These are phyloP conservation scores for Gallinago stenura DNA, from an alignment of 2,797 vertebrate genomes.

Conservation along the genomic window DNA sequence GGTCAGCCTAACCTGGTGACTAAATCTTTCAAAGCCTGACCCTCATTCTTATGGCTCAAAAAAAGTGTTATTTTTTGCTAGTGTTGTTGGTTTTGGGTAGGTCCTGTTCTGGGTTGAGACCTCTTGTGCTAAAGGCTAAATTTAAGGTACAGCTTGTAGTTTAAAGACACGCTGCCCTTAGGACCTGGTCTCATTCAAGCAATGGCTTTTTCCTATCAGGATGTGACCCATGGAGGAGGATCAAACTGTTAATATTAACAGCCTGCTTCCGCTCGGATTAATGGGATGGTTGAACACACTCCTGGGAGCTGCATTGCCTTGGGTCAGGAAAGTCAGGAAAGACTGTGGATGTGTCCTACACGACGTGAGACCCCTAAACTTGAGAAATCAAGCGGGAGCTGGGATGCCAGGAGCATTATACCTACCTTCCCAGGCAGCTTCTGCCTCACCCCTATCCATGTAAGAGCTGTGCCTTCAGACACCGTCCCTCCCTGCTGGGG, in stretches of 20 bases:
- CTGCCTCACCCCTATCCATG: background rate
- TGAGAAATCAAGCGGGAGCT: background rate
- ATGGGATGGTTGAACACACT: background rate
- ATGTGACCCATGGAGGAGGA: conserved; percentile 7
- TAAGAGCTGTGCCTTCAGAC: background rate
- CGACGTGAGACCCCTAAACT: background rate
- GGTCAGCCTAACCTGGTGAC: background rate
- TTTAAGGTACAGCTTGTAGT: background rate
- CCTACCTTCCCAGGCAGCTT: background rate
- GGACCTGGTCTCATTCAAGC: background rate
- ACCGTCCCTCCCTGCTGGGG: rapidly evolving
- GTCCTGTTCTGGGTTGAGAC: background rate
- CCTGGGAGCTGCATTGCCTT: background rate
- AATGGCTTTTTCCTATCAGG: background rate
- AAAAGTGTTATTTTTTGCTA: background rate
- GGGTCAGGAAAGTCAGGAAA: background rate
- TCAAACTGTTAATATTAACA: background rate
- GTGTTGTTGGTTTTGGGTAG: rapidly evolving
- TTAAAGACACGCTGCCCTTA: background rate
- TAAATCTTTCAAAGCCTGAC: background rate
- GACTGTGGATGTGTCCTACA: background rate
- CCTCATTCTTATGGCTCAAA: background rate
- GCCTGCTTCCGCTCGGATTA: background rate
- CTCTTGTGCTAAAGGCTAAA: background rate
- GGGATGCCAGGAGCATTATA: background rate